Percentiles rank a stretch among this genome's conserved stretches.
Conservation (phyloP, 1,140 invertebrate genomes). For the Frieseomelitta varia region DNA sequence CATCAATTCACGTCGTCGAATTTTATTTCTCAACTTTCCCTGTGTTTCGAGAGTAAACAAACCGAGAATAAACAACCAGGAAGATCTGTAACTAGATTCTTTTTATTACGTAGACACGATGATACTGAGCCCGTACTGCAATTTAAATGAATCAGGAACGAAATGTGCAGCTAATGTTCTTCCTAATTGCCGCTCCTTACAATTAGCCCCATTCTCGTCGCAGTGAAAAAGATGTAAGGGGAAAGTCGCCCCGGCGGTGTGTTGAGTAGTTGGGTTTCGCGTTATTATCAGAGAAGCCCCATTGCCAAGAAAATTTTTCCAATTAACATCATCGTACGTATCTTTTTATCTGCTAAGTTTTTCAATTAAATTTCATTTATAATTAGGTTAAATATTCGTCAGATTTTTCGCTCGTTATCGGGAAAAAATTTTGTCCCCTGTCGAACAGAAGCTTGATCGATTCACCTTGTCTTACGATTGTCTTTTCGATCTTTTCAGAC, state of each 20-base stretch:
- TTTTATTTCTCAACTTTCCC: too few relatives aligned
- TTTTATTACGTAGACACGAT: constrained; percentile 14
- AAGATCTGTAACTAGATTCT: not conserved
- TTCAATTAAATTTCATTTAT: not conserved
- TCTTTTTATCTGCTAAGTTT: not conserved
- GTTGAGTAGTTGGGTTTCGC: too few relatives aligned
- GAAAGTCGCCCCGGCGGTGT: not conserved
- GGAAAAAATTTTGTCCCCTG: not conserved
- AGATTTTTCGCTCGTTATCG: not conserved
- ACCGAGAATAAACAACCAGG: not conserved
- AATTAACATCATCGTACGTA: not conserved
- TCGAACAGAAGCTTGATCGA: too few relatives aligned
- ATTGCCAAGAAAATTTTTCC: not conserved
- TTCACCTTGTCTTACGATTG: too few relatives aligned
- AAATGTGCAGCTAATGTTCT: constrained; percentile 46
- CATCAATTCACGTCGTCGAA: too few relatives aligned
- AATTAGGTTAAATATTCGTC: too few relatives aligned
- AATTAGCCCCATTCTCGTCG: constrained; percentile 33
- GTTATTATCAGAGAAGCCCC: not conserved
- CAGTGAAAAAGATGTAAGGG: constrained; percentile 20
- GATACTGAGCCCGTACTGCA: constrained; percentile 25
- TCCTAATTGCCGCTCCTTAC: constrained; percentile 43
- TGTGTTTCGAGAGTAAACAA: too few relatives aligned
- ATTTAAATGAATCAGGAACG: constrained; percentile 32
- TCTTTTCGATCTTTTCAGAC: too few relatives aligned